Evolutionary conservation across 1,140 invertebrate species (phyloP), one percentile per base, ranked within the genome.

Genomic region (Macrostomum lignano): DNA sequence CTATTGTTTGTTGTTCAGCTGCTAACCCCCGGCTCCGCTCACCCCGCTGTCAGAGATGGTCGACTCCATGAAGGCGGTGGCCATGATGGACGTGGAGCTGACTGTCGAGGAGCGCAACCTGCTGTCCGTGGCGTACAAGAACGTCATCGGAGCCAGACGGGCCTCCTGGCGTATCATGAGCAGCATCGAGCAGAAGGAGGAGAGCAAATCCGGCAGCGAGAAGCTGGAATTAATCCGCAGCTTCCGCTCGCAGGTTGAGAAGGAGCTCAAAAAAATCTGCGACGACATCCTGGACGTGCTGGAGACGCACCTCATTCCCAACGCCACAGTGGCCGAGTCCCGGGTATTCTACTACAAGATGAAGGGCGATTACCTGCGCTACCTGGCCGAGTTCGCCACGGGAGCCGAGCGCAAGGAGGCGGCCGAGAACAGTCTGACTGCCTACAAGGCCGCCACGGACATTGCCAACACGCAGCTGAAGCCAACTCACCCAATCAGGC

Each of bases 381-480:
- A 93, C 68, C 69, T 91, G 52, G 81, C 81, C 50, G 82, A 91
- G 69, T 79, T 91, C 53, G 14, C 77, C 35, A 78, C 74, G 42
- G 76, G 74, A 43, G 74, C 75, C 44, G 76, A 81, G 55, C 36
- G 77, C 53, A 81, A 84, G 62, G 75, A 79, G 58, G 75, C 76
- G 33, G 78, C 78, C 26, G 76, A 84, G 53, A 77, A 78, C 55
- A 79, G 76, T 42, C 65, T 84, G 51, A 81, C 84, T 63, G 84
- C 86, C 48, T 96, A 96, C 68, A 76, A 88, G 60, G 76, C 88
- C 59, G 88, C 86, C 52, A 88, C 86, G 59, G 78, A 93, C 64
- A 86, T 91, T 65, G 88, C 81, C 65, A 91, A 88, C 68, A 71
- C 73, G 49, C 78, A 86, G 68, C 79, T 94, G 74, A 74, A 79